phyloP scores from a whole-genome alignment of 2,888 invertebrate species.

The Platycnemis pennipes region DNA sequence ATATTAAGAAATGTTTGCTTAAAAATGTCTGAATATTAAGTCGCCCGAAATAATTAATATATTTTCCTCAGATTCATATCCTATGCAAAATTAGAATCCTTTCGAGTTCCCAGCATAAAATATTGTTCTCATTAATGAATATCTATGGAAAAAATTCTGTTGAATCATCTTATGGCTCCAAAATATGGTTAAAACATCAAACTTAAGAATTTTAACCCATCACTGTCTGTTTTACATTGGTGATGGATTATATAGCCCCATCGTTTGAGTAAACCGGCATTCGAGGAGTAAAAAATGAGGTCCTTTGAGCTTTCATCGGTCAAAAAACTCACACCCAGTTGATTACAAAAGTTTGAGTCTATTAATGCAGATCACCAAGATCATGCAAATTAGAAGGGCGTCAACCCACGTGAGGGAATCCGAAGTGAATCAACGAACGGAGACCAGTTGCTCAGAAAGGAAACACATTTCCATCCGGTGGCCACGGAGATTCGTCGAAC shows the following conservation, averaged over 20 bases:
- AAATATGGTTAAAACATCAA: too few species aligned
- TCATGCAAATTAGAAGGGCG: constrained; percentile 5
- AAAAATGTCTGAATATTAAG: too few species aligned
- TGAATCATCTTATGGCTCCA: too few species aligned
- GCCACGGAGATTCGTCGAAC: neutral
- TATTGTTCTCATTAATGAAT: too few species aligned
- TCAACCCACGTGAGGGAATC: neutral
- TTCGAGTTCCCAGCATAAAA: too few species aligned
- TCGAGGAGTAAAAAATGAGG: neutral
- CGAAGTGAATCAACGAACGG: neutral
- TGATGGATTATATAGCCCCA: neutral
- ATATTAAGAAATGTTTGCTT: too few species aligned
- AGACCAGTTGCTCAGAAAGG: neutral
- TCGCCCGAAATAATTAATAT: too few species aligned
- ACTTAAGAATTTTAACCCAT: too few species aligned
- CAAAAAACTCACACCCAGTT: neutral
- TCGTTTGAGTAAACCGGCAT: neutral
- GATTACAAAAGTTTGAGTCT: neutral
- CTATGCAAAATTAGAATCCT: too few species aligned
- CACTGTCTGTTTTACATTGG: neutral
- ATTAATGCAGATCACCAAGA: neutral
- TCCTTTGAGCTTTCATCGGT: neutral
- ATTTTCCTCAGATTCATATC: too few species aligned
- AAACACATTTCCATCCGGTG: neutral
- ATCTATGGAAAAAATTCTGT: too few species aligned